phyloP scores from a whole-genome alignment of 2,797 vertebrate genomes.

The Sebastes miniatus region DNA sequence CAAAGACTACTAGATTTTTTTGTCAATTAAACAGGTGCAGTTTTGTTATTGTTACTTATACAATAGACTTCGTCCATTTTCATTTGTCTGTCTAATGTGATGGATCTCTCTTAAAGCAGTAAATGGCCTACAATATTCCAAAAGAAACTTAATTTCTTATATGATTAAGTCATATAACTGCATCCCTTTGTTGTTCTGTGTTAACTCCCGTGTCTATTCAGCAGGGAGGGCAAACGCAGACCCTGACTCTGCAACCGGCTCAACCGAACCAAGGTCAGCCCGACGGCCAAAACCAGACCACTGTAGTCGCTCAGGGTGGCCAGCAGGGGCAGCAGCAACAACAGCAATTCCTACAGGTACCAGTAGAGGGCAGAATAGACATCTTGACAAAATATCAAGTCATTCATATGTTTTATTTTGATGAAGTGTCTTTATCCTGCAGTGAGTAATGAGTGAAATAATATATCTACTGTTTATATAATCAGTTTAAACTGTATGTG shows the following conservation, averaged over 20 bases:
- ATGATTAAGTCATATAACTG: not conserved
- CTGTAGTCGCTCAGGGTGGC: constrained; percentile 72
- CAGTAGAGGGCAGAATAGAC: constrained; percentile 27
- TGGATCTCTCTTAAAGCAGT: not conserved
- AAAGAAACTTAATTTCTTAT: not conserved
- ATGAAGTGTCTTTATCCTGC: not conserved
- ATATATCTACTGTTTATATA: not conserved
- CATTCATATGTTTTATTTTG: not conserved
- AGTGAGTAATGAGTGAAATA: not conserved
- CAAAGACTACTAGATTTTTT: not conserved
- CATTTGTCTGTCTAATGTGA: not conserved
- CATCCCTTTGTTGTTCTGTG: not conserved
- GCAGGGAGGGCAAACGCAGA: constrained; percentile 89
- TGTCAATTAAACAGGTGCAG: not conserved
- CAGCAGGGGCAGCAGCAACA: constrained; percentile 85
- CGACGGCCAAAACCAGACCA: constrained; percentile 69
- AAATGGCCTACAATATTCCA: not conserved
- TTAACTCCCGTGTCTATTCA: constrained; percentile 40
- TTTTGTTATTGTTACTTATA: not conserved
- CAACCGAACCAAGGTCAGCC: constrained; percentile 70
- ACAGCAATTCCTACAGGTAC: constrained; percentile 92
- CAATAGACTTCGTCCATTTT: not conserved
- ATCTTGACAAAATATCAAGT: not conserved
- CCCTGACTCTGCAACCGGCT: constrained; percentile 83
- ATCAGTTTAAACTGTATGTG: too few species aligned